Evolutionary conservation across 64 coral and sea anemone genomes (phyloP), one percentile per base, ranked within the genome.

Genomic region (Anthopleura sola): DNA sequence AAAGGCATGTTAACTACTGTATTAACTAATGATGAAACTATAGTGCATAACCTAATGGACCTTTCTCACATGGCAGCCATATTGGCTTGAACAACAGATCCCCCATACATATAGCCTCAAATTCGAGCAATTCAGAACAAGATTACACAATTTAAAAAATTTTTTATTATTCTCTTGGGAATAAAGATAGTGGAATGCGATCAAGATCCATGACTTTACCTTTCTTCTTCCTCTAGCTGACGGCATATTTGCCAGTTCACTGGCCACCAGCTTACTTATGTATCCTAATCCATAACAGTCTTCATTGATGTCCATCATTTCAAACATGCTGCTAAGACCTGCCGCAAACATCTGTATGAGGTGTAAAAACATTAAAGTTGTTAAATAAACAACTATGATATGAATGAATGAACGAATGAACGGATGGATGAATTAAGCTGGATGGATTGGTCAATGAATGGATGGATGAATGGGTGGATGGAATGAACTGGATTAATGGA

Each of bases 221-320:
- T 97, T 97, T 93, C 94, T 97, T 86, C 94, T 88, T 83, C 84
- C 87, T 75, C 94, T 89, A 16, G 94, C 94, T 6, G 90, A 88
- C 28, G 94, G 90, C 79, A 97, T 86, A 51, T 92, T 97, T 69
- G 94, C 94, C 21, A 97, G 78, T 38, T 92, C 90, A 75, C 83
- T 86, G 37, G 94, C 94, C 21, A 97, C 89, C 18, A 92, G 78
- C 39, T 92, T 97, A 84, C 94, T 97, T 36, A 97, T 87, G 49
- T 93, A 97, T 0, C 94, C 94, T 34, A 96, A 32, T 18, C 94
- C 94, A 90, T 96, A 96, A 84, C 94, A 96, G 71, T 96, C 94
- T 68, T 96, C 94, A 92, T 86, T 96, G 32, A 96, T 83, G 24
- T 96, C 90, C 71, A 96, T 55, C 3, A 89, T 28, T 55, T 96